Evolutionary conservation across 1,140 invertebrate species (phyloP).

Genomic region (Hyphantria cunea): DNA sequence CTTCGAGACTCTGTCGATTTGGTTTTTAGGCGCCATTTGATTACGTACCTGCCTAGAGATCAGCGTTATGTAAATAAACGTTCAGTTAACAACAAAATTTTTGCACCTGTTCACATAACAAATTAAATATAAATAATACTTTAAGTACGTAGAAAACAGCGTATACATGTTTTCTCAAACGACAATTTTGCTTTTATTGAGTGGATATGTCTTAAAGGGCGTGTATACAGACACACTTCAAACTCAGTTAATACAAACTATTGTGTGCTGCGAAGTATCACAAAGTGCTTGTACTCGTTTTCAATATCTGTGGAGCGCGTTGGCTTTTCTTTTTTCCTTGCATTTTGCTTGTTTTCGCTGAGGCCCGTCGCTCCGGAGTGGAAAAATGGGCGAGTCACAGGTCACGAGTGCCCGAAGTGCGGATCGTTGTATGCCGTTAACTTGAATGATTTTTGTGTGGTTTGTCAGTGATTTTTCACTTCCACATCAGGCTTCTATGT

Average conservation of each 20-base stretch:
- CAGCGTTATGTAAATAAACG: no score
- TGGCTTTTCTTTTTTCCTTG: slow-evolving; percentile 27
- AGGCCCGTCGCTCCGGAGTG: slow-evolving; percentile 29
- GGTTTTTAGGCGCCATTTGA: no score
- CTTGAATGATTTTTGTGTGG: slow-evolving; percentile 55
- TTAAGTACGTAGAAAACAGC: background rate
- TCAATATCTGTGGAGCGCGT: slow-evolving; percentile 36
- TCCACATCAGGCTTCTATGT: slow-evolving; percentile 31
- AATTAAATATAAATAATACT: background rate
- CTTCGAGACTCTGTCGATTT: no score
- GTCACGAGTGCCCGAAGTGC: slow-evolving; percentile 50
- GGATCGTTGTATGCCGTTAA: slow-evolving; percentile 58
- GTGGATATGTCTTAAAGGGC: background rate
- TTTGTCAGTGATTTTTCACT: slow-evolving; percentile 51
- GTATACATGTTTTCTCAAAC: background rate
- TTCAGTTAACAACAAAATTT: no score
- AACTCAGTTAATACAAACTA: slow-evolving; percentile 25
- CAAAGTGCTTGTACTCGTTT: slow-evolving; percentile 35
- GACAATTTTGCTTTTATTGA: background rate
- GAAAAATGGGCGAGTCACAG: slow-evolving; percentile 48
- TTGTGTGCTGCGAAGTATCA: slow-evolving; percentile 30
- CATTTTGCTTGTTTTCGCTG: slow-evolving; percentile 34
- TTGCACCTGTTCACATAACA: background rate
- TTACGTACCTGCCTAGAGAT: no score
- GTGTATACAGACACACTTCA: slow-evolving; percentile 7